Percentiles rank a stretch among this genome's conserved stretches.
Evolutionary conservation across 2,797 vertebrate species (phyloP).

Genomic region (Coracias cyanogaster): DNA sequence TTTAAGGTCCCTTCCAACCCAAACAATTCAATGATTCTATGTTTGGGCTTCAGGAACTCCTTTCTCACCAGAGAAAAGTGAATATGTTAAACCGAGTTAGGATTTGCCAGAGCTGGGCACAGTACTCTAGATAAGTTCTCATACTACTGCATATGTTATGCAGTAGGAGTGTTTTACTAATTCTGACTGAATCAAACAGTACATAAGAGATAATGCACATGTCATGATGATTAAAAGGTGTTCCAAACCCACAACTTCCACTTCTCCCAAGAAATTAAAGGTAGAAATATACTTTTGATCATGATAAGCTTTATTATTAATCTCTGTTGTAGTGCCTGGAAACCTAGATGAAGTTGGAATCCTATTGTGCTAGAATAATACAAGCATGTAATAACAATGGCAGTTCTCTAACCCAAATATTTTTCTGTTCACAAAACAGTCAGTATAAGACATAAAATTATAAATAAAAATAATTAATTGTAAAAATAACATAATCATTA

Average conservation of each 20-base stretch:
- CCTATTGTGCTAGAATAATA: neutral
- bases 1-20: too few relatives aligned
- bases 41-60: neutral
- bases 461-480: neutral
- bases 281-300: neutral
- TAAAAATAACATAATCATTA: neutral
- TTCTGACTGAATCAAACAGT: neutral
- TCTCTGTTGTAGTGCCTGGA: neutral
- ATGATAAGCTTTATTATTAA: neutral
- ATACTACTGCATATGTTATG: neutral
- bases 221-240: neutral
- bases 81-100: neutral
- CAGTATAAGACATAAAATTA: neutral
- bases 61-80: neutral
- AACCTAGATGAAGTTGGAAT: neutral
- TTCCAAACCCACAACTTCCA: neutral
- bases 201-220: neutral
- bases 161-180: neutral
- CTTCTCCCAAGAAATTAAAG: neutral
- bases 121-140: too few relatives aligned
- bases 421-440: neutral
- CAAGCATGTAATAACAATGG: accelerated
- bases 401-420: neutral
- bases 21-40: neutral
- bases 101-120: neutral